Evolutionary conservation across 1,140 invertebrate species (phyloP), one percentile per base, ranked within the genome.

Genomic region (Drosophila miranda): DNA sequence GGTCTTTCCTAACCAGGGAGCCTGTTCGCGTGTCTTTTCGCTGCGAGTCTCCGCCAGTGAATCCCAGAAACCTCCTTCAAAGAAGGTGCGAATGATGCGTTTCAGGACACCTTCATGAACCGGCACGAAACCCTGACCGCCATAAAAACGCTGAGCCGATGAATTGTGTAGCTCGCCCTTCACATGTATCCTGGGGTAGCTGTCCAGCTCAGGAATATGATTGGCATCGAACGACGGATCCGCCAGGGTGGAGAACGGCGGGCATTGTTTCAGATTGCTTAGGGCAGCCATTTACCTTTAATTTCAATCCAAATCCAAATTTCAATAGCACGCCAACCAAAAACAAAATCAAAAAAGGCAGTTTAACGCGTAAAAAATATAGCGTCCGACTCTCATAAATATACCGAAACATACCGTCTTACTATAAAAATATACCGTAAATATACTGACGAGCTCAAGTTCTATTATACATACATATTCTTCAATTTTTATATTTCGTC

Each of bases 11-110:
- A 93, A 75, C 34, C 89, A 58, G 0, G 91, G 92, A 14, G 72
- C 70, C 89, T 80, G 42, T 79, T 82, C 11, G 84, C 91, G 77
- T 90, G 89, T 69, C 91, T 72, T 71, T 11, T 43, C 30, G 28
- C 68, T 69, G 1, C 84, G 84, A 13, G 91, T 90, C 51, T 93
- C 92, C 26, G 91, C 88, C 55, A 95, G 73, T 3, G 93, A 93
- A 68, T 94, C 93, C 2, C 90, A 59, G 49, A 93, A 89, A 6
- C 94, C 94, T 73, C 93, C 92, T 67, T 95, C 94, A 45, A 91
- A 92, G 59, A 91, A 93, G 28, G 91, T 90, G 53, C 92, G 91
- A 7, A 90, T 89, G 7, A 93, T 88, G 44, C 92, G 86, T 69
- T 93, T 93, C 0, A 92, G 67, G 44, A 93, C 91, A 41, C 91